phyloP scores from a whole-genome alignment of 2,888 invertebrate genomes.

The Schizotus pectinicornis region DNA sequence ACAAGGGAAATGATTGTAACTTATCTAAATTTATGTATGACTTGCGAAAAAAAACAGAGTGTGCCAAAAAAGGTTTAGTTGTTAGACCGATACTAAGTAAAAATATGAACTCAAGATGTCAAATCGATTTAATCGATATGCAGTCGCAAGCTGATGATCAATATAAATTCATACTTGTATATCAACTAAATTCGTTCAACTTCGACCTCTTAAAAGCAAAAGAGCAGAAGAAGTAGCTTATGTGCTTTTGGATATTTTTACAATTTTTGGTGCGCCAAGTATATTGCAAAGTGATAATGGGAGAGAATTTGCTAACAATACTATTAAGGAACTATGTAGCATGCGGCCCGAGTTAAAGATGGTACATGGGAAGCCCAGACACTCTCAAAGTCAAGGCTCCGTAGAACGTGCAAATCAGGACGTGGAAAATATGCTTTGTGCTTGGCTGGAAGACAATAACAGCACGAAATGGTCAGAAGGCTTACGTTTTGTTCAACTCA shows the following conservation, averaged over 20 bases:
- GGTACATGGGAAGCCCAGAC: constrained; percentile 50
- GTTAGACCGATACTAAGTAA: too few relatives aligned
- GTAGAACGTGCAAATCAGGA: constrained; percentile 52
- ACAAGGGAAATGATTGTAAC: too few relatives aligned
- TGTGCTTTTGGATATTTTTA: constrained; percentile 48
- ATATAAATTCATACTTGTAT: constrained; percentile 50
- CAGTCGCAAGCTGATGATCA: constrained; percentile 40
- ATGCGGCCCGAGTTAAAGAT: constrained; percentile 52
- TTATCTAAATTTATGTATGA: too few relatives aligned
- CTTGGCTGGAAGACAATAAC: constrained; percentile 51
- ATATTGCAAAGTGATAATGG: constrained; percentile 51
- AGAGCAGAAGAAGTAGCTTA: constrained; percentile 48
- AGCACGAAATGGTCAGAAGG: constrained; percentile 53
- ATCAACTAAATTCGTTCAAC: constrained; percentile 51
- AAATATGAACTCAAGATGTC: background rate
- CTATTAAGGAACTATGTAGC: constrained; percentile 42
- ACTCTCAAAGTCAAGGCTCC: constrained; percentile 46
- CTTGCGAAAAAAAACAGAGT: too few relatives aligned
- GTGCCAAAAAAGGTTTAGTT: too few relatives aligned
- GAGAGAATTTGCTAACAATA: constrained; percentile 45
- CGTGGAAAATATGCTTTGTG: constrained; percentile 48
- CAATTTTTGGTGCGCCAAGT: constrained; percentile 47
- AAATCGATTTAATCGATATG: too few relatives aligned
- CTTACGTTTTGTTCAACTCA: constrained; percentile 52
- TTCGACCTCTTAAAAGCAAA: constrained; percentile 47